Evolutionary conservation across 2,888 invertebrate species (phyloP).

Genomic region (Catocala sponsa): DNA sequence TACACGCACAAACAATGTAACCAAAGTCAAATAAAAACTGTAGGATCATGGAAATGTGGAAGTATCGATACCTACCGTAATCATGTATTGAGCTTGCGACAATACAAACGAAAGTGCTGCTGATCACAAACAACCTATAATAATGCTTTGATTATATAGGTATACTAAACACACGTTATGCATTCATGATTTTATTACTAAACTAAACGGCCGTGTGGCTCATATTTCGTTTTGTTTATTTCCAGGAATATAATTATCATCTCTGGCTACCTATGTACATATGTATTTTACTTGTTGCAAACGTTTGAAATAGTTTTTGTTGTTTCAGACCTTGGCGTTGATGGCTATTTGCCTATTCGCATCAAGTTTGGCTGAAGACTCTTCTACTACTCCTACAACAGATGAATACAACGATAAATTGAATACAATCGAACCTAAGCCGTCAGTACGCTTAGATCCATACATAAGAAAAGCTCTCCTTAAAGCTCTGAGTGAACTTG

Average conservation of each 20-base stretch:
- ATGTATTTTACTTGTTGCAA: not conserved
- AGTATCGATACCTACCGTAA: constrained; percentile 59
- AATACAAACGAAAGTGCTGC: not conserved
- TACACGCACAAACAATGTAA: constrained; percentile 69
- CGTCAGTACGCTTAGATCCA: constrained; percentile 91
- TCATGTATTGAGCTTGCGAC: constrained; percentile 31
- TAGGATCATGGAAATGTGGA: constrained; percentile 72
- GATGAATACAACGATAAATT: constrained; percentile 70
- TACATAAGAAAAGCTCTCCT: constrained; percentile 92
- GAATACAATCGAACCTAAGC: constrained; percentile 79
- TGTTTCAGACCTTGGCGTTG: constrained; percentile 73
- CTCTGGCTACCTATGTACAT: too few species aligned
- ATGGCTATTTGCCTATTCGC: constrained; percentile 64
- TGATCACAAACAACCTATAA: not conserved
- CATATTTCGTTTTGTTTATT: too few species aligned
- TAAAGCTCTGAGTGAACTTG: constrained; percentile 92
- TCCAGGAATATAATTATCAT: too few species aligned
- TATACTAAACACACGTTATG: not conserved
- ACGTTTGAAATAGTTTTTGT: constrained; percentile 30
- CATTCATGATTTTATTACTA: not conserved
- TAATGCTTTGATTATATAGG: too few species aligned
- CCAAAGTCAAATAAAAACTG: constrained; percentile 64
- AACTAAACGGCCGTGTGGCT: too few species aligned
- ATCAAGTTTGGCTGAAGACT: constrained; percentile 67
- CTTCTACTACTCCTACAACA: constrained; percentile 53